Base-by-base conservation (phyloP, 2,888 invertebrate genomes). In the Pegoplata infirma region DNA sequence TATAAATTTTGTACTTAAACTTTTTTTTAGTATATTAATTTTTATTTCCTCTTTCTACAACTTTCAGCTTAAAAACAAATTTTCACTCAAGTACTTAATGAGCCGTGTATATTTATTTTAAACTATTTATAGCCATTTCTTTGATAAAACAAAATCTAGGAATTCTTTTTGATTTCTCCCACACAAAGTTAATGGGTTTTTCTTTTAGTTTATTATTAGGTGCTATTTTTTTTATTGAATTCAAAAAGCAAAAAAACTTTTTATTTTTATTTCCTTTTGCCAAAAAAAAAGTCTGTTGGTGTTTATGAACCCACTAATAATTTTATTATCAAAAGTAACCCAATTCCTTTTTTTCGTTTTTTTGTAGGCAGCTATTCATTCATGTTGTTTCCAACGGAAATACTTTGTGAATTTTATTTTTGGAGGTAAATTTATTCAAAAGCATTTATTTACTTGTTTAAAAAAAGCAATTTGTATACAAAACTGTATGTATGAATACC, bases 281-380 rank as follows among this genome's bases (percentile, higher is more conserved):
- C 25, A 5, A n/a, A 2, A 40, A n/a, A 3, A n/a, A 3, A 1
- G 5, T n/a, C 12, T 2, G 36, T 3, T 12, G 2, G n/a, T 40
- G n/a, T 40, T 40, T 40, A 8, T 40, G 4, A 21, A 8, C 40
- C 28, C 23, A 56, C 63, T 72, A 68, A 64, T 78, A 64, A 69
- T 74, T 55, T 74, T 61, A 74, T 74, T 78, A 74, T 64, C 61
- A 59, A 55, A 74, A 66, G 28, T 78, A 74, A 78, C 74, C 69
- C 25, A 78, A n/a, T n/a, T n/a, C n/a, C 47, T 78, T 78, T 74
- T 59, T 55, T 36, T 28, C 17, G n/a, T n/a, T n/a, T n/a, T n/a
- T n/a, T n/a, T 12, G 19, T n/a, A 1, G 40, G 40, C 49, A 32
- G 32, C 23, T 36, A 47, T 44, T 16, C 49, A 55, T 63, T 75